Conservation (phyloP, 2,797 vertebrate genomes). For the Anguilla megastoma region DNA sequence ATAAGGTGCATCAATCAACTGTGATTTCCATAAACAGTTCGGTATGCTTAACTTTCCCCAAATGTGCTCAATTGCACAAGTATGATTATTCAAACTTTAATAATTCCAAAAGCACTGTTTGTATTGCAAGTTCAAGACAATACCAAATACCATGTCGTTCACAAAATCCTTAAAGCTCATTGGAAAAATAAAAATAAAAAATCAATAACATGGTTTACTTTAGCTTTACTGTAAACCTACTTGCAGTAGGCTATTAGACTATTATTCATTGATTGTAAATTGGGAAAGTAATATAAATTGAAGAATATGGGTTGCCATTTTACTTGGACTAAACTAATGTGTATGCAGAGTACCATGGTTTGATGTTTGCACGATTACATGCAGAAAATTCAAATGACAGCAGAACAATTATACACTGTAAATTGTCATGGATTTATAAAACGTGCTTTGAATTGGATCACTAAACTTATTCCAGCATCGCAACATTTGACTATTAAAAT, state of each 20-base stretch:
- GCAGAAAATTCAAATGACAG: background rate
- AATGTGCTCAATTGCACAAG: background rate
- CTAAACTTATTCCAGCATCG: background rate
- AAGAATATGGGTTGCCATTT: background rate
- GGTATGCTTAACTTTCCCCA: background rate
- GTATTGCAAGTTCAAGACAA: background rate
- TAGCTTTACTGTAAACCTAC: too few species aligned
- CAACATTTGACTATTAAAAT: background rate
- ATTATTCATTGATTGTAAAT: background rate
- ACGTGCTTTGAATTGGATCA: background rate
- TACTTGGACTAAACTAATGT: background rate
- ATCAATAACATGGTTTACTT: background rate
- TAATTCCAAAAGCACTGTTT: background rate
- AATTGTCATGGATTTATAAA: conserved; percentile 1
- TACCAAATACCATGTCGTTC: background rate
- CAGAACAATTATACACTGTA: background rate
- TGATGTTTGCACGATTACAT: background rate
- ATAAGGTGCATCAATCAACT: background rate
- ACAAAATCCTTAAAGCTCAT: background rate
- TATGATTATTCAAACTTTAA: background rate
- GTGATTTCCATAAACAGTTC: background rate
- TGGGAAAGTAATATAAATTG: background rate
- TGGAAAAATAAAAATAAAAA: background rate
- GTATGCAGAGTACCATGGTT: background rate
- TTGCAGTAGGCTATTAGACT: background rate